Evolutionary conservation across 2,113 vertebrate species (phyloP).

Genomic region (Austrofundulus limnaeus): DNA sequence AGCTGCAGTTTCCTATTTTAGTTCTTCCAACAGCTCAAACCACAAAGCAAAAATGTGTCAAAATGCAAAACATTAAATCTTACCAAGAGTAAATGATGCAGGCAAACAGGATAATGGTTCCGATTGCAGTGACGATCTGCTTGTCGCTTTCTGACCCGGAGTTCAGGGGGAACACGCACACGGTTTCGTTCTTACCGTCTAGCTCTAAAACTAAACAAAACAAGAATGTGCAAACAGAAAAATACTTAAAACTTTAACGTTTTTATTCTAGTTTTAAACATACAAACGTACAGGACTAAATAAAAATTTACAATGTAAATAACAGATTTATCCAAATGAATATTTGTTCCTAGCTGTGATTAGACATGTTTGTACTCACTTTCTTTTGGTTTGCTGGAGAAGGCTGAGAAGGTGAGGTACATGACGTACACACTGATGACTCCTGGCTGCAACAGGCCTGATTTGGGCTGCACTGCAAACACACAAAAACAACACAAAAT

Average conservation of each 20-base stretch:
- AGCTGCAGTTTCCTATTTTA: too few relatives aligned
- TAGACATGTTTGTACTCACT: conserved; percentile 70
- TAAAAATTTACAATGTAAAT: too few relatives aligned
- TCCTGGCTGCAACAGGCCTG: conserved; percentile 92
- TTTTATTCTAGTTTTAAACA: not conserved
- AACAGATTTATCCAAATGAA: not conserved
- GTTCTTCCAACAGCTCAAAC: not conserved
- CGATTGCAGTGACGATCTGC: conserved; percentile 86
- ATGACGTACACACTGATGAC: conserved; percentile 97
- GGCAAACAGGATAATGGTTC: conserved; percentile 84
- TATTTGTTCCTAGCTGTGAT: not conserved
- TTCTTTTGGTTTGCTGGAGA: conserved; percentile 93
- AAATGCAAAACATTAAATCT: conserved; percentile 23
- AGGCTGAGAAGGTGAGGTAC: conserved; percentile 95
- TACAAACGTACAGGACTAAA: not conserved
- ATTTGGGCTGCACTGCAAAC: conserved; percentile 87
- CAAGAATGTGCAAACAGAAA: conserved; percentile 38
- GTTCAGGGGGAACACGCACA: conserved; percentile 87
- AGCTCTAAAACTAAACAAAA: conserved; percentile 62
- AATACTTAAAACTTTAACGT: too few relatives aligned
- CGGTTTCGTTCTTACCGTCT: conserved; percentile 83
- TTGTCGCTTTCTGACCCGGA: conserved; percentile 84
- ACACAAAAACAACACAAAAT: conserved; percentile 18
- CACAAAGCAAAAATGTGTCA: not conserved
- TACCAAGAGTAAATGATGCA: conserved; percentile 97